phyloP scores from a whole-genome alignment of 2,113 vertebrate species.

The Trinectes maculatus region DNA sequence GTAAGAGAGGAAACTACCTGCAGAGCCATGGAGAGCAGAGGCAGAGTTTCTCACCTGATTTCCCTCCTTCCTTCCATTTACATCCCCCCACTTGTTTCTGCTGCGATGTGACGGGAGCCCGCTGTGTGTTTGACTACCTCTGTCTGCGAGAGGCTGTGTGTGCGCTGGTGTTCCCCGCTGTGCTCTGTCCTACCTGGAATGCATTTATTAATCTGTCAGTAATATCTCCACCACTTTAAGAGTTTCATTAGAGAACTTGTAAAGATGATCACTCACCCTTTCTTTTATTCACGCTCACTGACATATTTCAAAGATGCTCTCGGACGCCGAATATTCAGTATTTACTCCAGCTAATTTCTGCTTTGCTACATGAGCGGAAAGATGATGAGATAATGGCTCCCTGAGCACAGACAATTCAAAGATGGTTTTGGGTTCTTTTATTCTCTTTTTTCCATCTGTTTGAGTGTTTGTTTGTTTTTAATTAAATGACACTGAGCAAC shows the following conservation, averaged over 20 bases:
- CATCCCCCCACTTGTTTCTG: conserved; percentile 46
- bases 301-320: neutral
- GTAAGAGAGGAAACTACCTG: conserved; percentile 50
- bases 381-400: neutral
- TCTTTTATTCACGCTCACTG: neutral
- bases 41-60: conserved; percentile 33
- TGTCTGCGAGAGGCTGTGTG: conserved; percentile 33
- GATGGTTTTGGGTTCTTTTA: neutral
- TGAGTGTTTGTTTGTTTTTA: too few species aligned
- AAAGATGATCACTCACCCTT: neutral
- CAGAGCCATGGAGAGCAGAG: conserved; percentile 31
- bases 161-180: conserved; percentile 32
- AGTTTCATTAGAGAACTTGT: conserved; percentile 21
- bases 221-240: conserved; percentile 21
- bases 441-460: neutral
- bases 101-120: conserved; percentile 60
- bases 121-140: conserved; percentile 71
- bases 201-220: conserved; percentile 66
- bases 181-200: conserved; percentile 51
- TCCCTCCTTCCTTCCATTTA: conserved; percentile 46
- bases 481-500: neutral
- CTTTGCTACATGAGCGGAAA: neutral
- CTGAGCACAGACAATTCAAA: neutral
- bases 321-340: neutral
- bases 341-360: neutral